Evolutionary conservation across 2,888 invertebrate species (phyloP).

Genomic region (Deroplatys truncata): DNA sequence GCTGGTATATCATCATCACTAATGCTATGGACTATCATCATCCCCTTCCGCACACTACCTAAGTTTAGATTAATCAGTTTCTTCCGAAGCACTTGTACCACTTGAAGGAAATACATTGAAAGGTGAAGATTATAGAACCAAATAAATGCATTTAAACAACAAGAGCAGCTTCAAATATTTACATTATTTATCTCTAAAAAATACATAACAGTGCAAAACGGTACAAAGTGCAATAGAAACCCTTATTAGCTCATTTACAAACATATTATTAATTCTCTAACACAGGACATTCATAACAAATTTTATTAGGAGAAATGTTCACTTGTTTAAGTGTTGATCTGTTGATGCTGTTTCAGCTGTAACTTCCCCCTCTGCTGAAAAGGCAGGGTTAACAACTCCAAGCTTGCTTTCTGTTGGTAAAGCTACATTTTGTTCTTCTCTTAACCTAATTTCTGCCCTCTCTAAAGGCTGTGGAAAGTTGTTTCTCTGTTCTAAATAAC

Average conservation of each 20-base stretch:
- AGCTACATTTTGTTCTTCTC: background rate
- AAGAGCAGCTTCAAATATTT: background rate
- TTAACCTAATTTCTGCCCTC: background rate
- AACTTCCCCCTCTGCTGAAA: background rate
- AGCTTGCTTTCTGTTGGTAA: background rate
- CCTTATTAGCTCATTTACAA: background rate
- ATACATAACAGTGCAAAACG: background rate
- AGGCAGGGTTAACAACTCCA: background rate
- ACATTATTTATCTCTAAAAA: background rate
- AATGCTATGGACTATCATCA: too few relatives aligned
- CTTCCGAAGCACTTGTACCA: too few relatives aligned
- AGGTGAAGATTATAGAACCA: too few relatives aligned
- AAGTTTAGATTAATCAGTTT: too few relatives aligned
- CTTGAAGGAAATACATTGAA: too few relatives aligned
- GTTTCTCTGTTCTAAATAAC: background rate
- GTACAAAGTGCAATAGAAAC: background rate
- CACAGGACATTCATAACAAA: background rate
- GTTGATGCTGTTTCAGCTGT: background rate
- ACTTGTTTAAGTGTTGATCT: background rate
- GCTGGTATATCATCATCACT: too few relatives aligned
- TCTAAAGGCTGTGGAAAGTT: background rate
- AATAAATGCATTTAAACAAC: background rate
- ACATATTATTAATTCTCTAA: background rate
- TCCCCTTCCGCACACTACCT: too few relatives aligned
- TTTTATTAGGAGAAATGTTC: background rate